A percentile compares a stretch with the other conserved stretches of the same genome.
Conservation (phyloP, 2,113 vertebrate species). For the Pterocles burchelli region DNA sequence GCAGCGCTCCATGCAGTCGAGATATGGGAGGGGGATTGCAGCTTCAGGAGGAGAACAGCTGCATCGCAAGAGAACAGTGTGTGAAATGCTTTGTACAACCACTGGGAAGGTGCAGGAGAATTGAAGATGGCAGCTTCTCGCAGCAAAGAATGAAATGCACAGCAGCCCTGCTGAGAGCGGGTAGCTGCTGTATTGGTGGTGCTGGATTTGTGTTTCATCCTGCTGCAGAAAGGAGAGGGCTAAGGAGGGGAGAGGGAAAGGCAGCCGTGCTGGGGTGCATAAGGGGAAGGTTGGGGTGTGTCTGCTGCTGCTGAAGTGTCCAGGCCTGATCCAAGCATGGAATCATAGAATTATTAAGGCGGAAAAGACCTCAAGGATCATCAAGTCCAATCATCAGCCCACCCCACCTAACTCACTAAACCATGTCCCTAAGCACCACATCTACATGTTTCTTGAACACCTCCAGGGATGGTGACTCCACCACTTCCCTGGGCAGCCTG, state of each 20-base stretch:
- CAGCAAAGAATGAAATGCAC: not conserved
- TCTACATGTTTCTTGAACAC: too few species aligned
- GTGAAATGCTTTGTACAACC: not conserved
- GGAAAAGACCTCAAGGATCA: too few species aligned
- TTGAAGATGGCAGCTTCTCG: not conserved
- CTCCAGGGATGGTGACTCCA: too few species aligned
- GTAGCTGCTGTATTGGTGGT: not conserved
- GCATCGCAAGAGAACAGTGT: fast-evolving
- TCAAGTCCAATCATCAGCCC: too few species aligned
- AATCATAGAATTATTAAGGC: too few species aligned
- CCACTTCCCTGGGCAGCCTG: too few species aligned
- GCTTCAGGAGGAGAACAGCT: not conserved
- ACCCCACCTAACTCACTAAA: too few species aligned
- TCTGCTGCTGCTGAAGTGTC: not conserved
- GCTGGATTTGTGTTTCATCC: not conserved
- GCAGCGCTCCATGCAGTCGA: not conserved
- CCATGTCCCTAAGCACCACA: too few species aligned
- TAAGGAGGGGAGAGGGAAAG: not conserved
- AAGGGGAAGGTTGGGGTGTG: not conserved
- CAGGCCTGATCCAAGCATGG: not conserved
- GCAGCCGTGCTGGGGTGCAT: fast-evolving
- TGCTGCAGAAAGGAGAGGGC: not conserved
- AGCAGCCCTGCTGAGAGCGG: not conserved
- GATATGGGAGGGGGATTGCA: not conserved
- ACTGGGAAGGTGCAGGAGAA: not conserved